Conservation (phyloP, 2,797 vertebrate species). For the Sphenodon punctatus region DNA sequence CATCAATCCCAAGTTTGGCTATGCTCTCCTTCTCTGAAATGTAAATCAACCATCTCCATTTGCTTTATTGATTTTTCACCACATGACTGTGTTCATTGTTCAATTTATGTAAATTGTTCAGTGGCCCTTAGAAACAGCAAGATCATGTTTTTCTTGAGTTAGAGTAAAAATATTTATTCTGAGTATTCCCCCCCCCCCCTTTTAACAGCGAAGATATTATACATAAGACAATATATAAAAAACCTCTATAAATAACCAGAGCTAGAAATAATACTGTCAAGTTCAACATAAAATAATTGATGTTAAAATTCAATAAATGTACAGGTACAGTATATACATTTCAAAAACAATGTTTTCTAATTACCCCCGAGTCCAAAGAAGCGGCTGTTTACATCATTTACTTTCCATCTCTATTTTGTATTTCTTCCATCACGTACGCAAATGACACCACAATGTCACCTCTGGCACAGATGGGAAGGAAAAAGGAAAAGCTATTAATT, state of each 20-base stretch:
- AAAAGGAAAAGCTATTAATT: constrained; percentile 49
- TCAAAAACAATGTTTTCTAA: constrained; percentile 61
- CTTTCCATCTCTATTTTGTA: constrained; percentile 58
- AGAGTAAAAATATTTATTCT: not conserved
- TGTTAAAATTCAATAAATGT: constrained; percentile 43
- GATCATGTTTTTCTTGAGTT: not conserved
- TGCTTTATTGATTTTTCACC: not conserved
- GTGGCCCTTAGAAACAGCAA: not conserved
- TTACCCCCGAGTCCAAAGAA: constrained; percentile 48
- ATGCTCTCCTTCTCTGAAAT: not conserved
- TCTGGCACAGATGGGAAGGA: constrained; percentile 31
- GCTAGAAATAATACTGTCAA: constrained; percentile 23
- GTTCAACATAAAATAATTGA: not conserved
- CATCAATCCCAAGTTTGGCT: not conserved
- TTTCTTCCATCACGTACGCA: constrained; percentile 54
- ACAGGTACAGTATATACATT: constrained; percentile 33
- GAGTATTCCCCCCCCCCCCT: no score
- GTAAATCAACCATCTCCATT: not conserved
- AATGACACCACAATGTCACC: constrained; percentile 41
- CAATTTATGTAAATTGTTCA: not conserved
- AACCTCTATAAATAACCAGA: not conserved
- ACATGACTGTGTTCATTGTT: not conserved
- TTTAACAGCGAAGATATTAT: no score
- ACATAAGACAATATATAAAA: not conserved
- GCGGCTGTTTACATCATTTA: constrained; percentile 61